Evolutionary conservation across 2,113 vertebrate genomes (phyloP).

Genomic region (Gobiocypris rarus): DNA sequence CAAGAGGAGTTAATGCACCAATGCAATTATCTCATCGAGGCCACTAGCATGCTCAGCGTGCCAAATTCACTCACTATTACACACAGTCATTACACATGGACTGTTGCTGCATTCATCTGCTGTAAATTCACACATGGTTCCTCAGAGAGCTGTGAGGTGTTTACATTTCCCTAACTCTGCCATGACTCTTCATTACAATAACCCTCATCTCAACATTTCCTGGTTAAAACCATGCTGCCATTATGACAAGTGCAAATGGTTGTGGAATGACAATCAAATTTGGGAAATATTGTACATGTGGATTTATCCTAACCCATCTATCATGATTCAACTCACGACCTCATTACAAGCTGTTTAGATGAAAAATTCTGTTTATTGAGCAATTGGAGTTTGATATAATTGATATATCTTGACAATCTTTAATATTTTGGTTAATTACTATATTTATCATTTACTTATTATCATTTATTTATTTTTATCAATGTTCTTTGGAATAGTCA

Average conservation of each 20-base stretch:
- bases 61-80: conserved; percentile 44
- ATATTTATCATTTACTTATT: background rate
- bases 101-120: conserved; percentile 31
- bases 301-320: background rate
- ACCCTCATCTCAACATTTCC: conserved; percentile 18
- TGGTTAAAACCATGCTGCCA: background rate
- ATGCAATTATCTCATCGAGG: conserved; percentile 47
- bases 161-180: conserved; percentile 6
- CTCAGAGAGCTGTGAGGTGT: conserved; percentile 39
- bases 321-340: background rate
- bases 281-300: background rate
- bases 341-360: conserved; percentile 1
- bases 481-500: background rate
- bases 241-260: background rate
- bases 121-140: conserved; percentile 45
- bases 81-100: conserved; percentile 43
- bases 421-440: background rate
- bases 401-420: background rate
- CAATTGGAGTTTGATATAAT: background rate
- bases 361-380: background rate
- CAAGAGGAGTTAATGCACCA: conserved; percentile 28
- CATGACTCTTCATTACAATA: conserved; percentile 28
- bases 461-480: too few species aligned
- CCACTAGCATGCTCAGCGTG: conserved; percentile 35
- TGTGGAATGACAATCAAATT: background rate